Percentiles rank a stretch among this genome's conserved stretches.
Evolutionary conservation across 2,797 vertebrate species (phyloP).

Genomic region (Chanos chanos): DNA sequence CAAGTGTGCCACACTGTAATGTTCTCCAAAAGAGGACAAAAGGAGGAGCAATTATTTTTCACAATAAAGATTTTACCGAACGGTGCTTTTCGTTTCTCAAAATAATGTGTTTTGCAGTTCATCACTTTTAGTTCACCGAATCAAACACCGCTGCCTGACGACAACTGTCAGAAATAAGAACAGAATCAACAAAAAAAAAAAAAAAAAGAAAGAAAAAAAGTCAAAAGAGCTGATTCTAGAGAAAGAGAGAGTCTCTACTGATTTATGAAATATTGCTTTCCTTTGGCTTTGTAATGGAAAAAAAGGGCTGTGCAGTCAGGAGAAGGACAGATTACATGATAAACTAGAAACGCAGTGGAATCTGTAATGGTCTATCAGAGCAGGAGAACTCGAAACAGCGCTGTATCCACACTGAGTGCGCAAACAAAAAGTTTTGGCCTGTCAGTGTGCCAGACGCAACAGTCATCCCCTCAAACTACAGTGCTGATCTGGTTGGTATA

Average conservation of each 20-base stretch:
- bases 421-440: too few species aligned
- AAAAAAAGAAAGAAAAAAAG: constrained; percentile 35
- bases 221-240: constrained; percentile 30
- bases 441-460: too few species aligned
- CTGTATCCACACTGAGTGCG: too few species aligned
- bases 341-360: too few species aligned
- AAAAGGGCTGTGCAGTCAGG: neutral
- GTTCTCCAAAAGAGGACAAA: constrained; percentile 42
- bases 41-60: constrained; percentile 49
- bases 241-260: constrained; percentile 13
- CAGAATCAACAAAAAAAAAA: constrained; percentile 34
- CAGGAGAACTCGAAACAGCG: too few species aligned
- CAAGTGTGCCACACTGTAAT: constrained; percentile 2
- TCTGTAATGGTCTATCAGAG: too few species aligned
- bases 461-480: too few species aligned
- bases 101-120: constrained; percentile 42
- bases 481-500: too few species aligned
- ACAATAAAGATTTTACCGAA: constrained; percentile 41
- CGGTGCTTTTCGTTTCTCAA: constrained; percentile 36
- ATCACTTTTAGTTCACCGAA: constrained; percentile 41
- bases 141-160: constrained; percentile 45
- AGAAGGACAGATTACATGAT: too few species aligned
- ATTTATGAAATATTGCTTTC: constrained; percentile 24
- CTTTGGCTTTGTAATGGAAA: constrained; percentile 10
- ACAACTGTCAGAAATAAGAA: constrained; percentile 31